These are phyloP conservation scores for Lutraria lutraria DNA, from an alignment of 2,888 invertebrate genomes.

Conservation along the genomic window DNA sequence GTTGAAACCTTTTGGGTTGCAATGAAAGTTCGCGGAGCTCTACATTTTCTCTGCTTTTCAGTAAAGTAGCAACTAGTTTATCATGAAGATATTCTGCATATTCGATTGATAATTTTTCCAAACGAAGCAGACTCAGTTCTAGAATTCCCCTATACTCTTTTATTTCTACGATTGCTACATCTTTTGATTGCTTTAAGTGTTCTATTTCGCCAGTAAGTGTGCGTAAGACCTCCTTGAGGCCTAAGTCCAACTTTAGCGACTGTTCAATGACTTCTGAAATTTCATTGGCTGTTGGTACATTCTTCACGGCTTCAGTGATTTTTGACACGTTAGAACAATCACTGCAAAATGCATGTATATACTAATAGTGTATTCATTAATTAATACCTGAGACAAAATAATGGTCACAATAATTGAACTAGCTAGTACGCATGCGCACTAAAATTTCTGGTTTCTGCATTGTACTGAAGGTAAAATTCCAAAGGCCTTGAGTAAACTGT, in stretches of 20 bases:
- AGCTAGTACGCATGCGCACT: too few relatives aligned
- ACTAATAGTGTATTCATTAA: too few relatives aligned
- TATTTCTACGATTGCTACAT: background rate
- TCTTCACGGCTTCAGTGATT: background rate
- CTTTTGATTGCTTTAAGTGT: background rate
- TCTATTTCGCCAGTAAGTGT: background rate
- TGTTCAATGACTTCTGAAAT: background rate
- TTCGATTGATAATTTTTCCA: background rate
- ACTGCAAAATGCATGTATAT: background rate
- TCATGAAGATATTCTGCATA: background rate
- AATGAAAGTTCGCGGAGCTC: background rate
- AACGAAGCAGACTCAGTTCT: background rate
- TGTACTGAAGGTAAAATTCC: too few relatives aligned
- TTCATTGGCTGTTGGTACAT: background rate
- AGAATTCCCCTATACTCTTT: background rate
- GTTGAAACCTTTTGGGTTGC: background rate
- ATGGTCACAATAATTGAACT: too few relatives aligned
- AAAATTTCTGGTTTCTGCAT: too few relatives aligned
- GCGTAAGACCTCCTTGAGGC: background rate
- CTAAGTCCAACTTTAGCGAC: background rate
- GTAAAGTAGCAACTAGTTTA: background rate
- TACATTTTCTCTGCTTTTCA: background rate
- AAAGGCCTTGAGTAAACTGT: too few relatives aligned
- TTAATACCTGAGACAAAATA: too few relatives aligned
- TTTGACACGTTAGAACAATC: background rate